phyloP scores from a whole-genome alignment of 2,888 invertebrate species.

The Hypomecis punctinalis region DNA sequence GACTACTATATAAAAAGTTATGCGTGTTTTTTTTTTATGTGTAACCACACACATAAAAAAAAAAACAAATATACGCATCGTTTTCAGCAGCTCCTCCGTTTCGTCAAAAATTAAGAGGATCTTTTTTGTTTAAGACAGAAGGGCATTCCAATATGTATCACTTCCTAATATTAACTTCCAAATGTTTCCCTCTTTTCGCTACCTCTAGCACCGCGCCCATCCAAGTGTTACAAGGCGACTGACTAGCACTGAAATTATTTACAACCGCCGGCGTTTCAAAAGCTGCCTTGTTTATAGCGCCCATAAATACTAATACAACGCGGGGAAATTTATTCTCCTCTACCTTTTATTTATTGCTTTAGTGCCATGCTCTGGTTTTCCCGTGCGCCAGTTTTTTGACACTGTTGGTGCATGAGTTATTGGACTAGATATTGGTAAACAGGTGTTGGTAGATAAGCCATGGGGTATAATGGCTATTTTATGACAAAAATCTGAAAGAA shows the following conservation, averaged over 20 bases:
- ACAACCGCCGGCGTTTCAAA: slow-evolving; percentile 79
- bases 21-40: too few relatives aligned
- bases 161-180: not conserved
- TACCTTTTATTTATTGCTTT: slow-evolving; percentile 79
- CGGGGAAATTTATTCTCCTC: slow-evolving; percentile 79
- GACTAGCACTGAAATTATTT: slow-evolving; percentile 80
- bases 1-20: too few relatives aligned
- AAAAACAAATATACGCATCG: too few relatives aligned
- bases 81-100: too few relatives aligned
- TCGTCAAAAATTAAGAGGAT: too few relatives aligned
- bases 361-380: slow-evolving; percentile 64
- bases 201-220: slow-evolving; percentile 46
- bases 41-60: too few relatives aligned
- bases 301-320: slow-evolving; percentile 83
- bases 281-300: slow-evolving; percentile 76
- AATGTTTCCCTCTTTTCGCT: slow-evolving; percentile 4
- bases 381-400: slow-evolving; percentile 51
- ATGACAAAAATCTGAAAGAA: too few relatives aligned
- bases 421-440: slow-evolving; percentile 6
- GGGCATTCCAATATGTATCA: too few relatives aligned
- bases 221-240: slow-evolving; percentile 75
- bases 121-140: too few relatives aligned
- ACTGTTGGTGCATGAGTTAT: slow-evolving; percentile 36
- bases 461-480: too few relatives aligned
- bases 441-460: not conserved